Conservation (phyloP, 2,797 vertebrate species). For the Petrocephalus schoutedeni region DNA sequence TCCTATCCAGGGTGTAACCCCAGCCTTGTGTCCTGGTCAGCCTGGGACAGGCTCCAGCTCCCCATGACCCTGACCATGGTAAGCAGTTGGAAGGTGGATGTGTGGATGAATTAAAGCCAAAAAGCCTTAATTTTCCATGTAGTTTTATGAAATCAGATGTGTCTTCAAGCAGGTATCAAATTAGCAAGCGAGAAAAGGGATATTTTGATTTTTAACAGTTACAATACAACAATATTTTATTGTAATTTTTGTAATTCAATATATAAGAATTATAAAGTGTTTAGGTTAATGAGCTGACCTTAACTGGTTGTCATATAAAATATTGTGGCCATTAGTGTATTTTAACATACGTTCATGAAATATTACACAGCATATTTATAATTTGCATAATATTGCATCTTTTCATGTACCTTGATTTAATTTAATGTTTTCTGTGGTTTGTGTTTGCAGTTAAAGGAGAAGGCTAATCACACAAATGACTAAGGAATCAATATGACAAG, state of each 20-base stretch:
- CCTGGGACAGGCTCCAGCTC: not conserved
- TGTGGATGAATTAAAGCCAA: not conserved
- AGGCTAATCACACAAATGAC: too few relatives aligned
- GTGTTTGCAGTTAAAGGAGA: not conserved
- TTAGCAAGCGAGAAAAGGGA: not conserved
- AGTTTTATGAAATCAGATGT: not conserved
- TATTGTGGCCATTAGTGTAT: not conserved
- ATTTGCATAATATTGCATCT: not conserved
- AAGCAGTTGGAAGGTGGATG: not conserved
- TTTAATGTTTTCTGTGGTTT: not conserved
- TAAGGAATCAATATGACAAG: not conserved
- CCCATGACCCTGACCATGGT: not conserved
- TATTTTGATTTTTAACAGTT: not conserved
- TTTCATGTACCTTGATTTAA: not conserved
- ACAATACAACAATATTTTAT: not conserved
- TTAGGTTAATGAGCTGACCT: not conserved
- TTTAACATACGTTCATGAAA: not conserved
- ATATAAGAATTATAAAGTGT: not conserved
- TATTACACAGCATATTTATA: not conserved
- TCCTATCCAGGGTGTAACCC: not conserved
- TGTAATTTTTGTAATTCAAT: not conserved
- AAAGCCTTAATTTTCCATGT: not conserved
- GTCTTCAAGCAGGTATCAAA: not conserved
- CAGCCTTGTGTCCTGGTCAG: not conserved
- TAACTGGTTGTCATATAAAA: not conserved